A percentile compares a stretch with the other conserved stretches of the same genome.
Evolutionary conservation across 1,140 invertebrate species (phyloP).

Genomic region (Hydropsyche tenuis): DNA sequence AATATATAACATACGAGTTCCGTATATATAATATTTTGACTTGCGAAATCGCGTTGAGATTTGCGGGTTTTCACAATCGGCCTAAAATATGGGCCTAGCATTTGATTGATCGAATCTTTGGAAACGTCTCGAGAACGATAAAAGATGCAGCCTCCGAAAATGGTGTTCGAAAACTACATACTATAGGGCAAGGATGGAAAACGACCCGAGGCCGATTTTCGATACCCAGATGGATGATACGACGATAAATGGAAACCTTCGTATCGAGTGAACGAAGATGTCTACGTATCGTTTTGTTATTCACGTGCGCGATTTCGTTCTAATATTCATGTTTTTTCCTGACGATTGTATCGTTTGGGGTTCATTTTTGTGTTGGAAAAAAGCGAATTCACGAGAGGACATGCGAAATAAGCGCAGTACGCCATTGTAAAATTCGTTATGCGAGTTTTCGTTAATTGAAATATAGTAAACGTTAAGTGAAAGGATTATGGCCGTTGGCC

Average conservation of each 20-base stretch:
- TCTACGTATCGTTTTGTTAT: neutral
- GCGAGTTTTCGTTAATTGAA: constrained; percentile 50
- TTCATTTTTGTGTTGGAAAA: too few relatives aligned
- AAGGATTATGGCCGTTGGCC: constrained; percentile 48
- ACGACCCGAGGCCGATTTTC: neutral
- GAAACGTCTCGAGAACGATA: too few relatives aligned
- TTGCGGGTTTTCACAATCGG: neutral
- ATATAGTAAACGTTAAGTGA: constrained; percentile 49
- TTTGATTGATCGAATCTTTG: too few relatives aligned
- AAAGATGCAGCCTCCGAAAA: too few relatives aligned
- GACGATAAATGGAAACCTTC: too few relatives aligned
- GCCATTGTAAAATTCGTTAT: neutral
- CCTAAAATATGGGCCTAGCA: neutral
- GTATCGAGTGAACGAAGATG: neutral
- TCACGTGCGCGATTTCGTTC: too few relatives aligned
- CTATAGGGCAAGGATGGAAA: neutral
- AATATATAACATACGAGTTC: too few relatives aligned
- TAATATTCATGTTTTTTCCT: too few relatives aligned
- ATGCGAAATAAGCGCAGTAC: neutral
- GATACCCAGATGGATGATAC: too few relatives aligned
- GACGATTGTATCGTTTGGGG: too few relatives aligned
- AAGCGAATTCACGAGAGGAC: too few relatives aligned
- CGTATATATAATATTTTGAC: constrained; percentile 5
- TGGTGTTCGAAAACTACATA: too few relatives aligned
- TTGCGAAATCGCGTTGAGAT: neutral